phyloP scores from a whole-genome alignment of 2,113 vertebrate genomes.

The mouse (Mus musculus) region GRCm39 chr12:67148501-67149000 shows the following conservation, averaged over 20 bases:
- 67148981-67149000: neutral
- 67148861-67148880: neutral
- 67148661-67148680: neutral
- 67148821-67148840: neutral
- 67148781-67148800: too few relatives aligned
- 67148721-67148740: neutral
- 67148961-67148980: neutral
- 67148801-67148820: neutral
- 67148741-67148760: neutral
- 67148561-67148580: neutral
- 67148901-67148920: neutral
- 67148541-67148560: neutral
- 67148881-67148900: neutral
- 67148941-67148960: neutral
- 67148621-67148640: neutral
- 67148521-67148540: neutral
- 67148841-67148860: neutral
- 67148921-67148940: neutral
- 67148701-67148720: neutral
- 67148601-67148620: too few relatives aligned
- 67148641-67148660: too few relatives aligned
- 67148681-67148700: neutral
- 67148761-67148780: neutral
- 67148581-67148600: neutral
- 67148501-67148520: neutral